These are phyloP conservation scores for Pararge aegeria DNA, from an alignment of 1,140 invertebrate species.

Conservation along the genomic window DNA sequence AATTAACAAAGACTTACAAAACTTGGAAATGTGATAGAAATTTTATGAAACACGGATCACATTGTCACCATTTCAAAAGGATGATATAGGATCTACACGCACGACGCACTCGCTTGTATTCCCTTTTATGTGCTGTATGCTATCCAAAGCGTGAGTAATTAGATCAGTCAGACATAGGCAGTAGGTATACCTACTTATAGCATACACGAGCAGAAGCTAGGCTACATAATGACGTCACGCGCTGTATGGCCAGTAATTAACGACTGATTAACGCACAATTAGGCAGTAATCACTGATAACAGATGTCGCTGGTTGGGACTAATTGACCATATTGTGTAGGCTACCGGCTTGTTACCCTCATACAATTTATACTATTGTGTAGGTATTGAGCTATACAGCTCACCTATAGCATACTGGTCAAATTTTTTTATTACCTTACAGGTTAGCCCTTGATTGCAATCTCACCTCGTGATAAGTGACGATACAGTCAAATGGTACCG, in stretches of 20 bases:
- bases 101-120: background rate
- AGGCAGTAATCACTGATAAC: slow-evolving; percentile 58
- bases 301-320: slow-evolving; percentile 37
- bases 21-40: too few relatives aligned
- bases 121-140: background rate
- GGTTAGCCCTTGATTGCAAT: too few relatives aligned
- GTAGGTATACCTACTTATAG: slow-evolving; percentile 30
- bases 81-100: background rate
- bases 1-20: too few relatives aligned
- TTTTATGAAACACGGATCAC: too few relatives aligned
- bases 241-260: slow-evolving; percentile 50
- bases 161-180: slow-evolving; percentile 14
- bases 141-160: slow-evolving; percentile 42
- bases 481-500: too few relatives aligned
- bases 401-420: background rate
- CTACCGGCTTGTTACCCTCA: slow-evolving; percentile 1
- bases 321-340: slow-evolving; percentile 20
- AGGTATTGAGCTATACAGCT: background rate
- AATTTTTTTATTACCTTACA: too few relatives aligned
- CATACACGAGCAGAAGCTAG: slow-evolving; percentile 35
- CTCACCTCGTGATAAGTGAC: too few relatives aligned
- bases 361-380: slow-evolving; percentile 1
- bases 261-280: slow-evolving; percentile 67
- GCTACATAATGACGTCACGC: slow-evolving; percentile 60
- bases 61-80: background rate